Evolutionary conservation across 2,797 vertebrate genomes (phyloP), one percentile per base, ranked within the genome.

Genomic region (Phrynocephalus vlangalii): DNA sequence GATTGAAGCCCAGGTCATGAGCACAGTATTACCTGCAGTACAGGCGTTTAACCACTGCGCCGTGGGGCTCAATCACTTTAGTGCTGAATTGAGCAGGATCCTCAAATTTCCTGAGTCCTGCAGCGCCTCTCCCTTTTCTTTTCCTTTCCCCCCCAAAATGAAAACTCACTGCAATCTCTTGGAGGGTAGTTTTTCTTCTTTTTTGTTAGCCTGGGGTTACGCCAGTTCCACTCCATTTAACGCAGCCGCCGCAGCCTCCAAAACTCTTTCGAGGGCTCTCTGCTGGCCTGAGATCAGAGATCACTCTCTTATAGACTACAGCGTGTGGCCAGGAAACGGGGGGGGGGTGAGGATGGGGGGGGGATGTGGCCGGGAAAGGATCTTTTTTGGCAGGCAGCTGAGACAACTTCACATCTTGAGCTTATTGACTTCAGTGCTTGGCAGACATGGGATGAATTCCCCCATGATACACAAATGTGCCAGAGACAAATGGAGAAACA

Each of bases 381-480:
- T 68, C 82, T n/a, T 10, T 16, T 6, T 83, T 80, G 80, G 77
- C 89, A 80, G 87, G 81, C 85, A 87, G 89, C 82, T 71, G 89
- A 82, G 71, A 77, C 48, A 71, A 76, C 82, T 84, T 87, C 52
- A 67, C 4, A 68, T 79, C 85, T 56, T 52, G 85, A 82, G 75
- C 83, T 79, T 89, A 81, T 86, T 86, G 88, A 86, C 84, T 86
- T 83, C 84, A 79, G 68, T 2, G 6, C 85, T 89, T 18, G 24
- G 88, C 80, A 79, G 67, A 89, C 48, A 73, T 6, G 38, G 73
- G 81, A 72, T 73, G 83, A 89, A 89, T 83, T 38, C 76, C 82
- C 85, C 11, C 11, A 28, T 79, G 38, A 38, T 38, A n/a, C 73
- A 75, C 38, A 52, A 78, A 80, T 83, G 81, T 38, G 80, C 88